Evolutionary conservation across 2,797 vertebrate species (phyloP), one percentile per base, ranked within the genome.

Genomic region (Rallus crepitans): DNA sequence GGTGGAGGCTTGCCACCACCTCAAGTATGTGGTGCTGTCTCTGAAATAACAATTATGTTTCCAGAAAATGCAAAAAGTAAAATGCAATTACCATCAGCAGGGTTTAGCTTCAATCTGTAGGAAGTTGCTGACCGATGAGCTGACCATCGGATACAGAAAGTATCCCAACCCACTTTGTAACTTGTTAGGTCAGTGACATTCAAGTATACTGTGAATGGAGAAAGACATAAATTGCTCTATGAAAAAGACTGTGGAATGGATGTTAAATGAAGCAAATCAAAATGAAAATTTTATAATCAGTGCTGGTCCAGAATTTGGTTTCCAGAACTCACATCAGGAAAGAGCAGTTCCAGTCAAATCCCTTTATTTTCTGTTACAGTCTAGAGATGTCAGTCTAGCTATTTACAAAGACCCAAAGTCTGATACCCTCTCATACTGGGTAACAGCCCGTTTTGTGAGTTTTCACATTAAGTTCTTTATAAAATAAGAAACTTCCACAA

Each of bases 181-280:
- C 98, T 99, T 97, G 98, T 99, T 53, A 99, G 96, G 96, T 99
- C 99, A 89, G 98, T 99, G 76, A 99, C 99, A 37, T 99, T 99
- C 97, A 99, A 98, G 97, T 98, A 99, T 24, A 99, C 99, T 99
- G 97, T 39, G 94, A 96, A 93, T 50, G 82, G 30, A 84, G 56
- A 81, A 92, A 76, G 24, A 88, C 11, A 53, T 2, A 47, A 60
- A 69, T 56, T 76, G 8, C 18, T 85, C 28, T 52, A n/a, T 80
- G 21, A 21, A 45, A 85, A 85, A 82, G 3, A 59, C 3, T 20
- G 42, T 13, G 28, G 3, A 80, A 40, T 3, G 20, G 13, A 65
- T 45, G 30, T n/a, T n/a, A n/a, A 65, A 65, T 56, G 39, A 82
- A 82, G 23, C 25, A 84, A 17, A 57, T 9, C 23, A 55, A 66